Conservation (phyloP, 2,797 vertebrate genomes). For the Ibycter americanus region DNA sequence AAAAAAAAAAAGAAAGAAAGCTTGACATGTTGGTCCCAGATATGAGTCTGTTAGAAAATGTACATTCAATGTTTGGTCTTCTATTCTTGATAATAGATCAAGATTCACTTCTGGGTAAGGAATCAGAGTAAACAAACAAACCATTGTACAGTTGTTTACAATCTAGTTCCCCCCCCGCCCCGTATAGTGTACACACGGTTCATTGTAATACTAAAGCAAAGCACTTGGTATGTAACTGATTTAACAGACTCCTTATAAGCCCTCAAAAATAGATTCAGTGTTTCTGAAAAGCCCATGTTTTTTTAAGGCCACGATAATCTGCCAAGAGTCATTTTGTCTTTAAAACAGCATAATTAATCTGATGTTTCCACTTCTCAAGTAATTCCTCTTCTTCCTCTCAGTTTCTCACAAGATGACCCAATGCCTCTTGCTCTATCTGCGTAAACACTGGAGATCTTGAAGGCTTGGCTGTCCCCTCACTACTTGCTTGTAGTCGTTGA, state of each 20-base stretch:
- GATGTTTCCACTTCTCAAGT: constrained; percentile 32
- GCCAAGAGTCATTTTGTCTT: constrained; percentile 68
- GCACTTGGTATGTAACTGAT: constrained; percentile 84
- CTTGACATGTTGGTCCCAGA: constrained; percentile 86
- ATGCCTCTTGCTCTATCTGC: constrained; percentile 50
- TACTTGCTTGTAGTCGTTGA: not conserved
- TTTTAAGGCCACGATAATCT: constrained; percentile 91
- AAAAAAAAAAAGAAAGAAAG: constrained; percentile 48
- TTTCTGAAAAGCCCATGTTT: constrained; percentile 89
- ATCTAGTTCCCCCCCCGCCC: not conserved
- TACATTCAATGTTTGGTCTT: constrained; percentile 90
- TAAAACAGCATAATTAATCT: constrained; percentile 60
- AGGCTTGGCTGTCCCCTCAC: constrained; percentile 42
- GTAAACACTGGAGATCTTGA: constrained; percentile 63
- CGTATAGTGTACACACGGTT: constrained; percentile 65
- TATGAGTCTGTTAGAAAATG: constrained; percentile 87
- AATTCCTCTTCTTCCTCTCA: constrained; percentile 17
- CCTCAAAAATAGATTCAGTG: constrained; percentile 76
- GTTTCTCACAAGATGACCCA: constrained; percentile 25
- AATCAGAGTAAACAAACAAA: constrained; percentile 79
- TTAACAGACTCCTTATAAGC: constrained; percentile 77
- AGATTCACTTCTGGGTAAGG: constrained; percentile 83
- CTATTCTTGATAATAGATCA: constrained; percentile 79
- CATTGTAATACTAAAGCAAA: constrained; percentile 81
- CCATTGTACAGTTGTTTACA: constrained; percentile 74